Evolutionary conservation across 2,888 invertebrate species (phyloP), one percentile per base, ranked within the genome.

Genomic region (Morpho deidamia): DNA sequence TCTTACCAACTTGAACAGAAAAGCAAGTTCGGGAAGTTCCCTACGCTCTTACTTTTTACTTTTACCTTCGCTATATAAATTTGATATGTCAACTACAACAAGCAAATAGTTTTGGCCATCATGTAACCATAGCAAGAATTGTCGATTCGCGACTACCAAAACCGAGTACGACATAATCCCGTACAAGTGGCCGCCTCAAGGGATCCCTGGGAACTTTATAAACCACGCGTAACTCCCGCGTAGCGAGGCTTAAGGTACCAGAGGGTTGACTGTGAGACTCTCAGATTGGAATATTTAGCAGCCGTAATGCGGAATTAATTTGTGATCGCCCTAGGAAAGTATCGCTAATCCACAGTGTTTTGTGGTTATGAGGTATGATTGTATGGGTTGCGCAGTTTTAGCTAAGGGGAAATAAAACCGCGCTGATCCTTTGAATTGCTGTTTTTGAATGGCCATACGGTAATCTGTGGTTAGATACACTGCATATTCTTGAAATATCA

Each of bases 191-290:
- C 63, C 78, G 78, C 80, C 81, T 72, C 78, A 62, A 71, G 83
- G 82, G 82, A 76, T 63, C 66, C 69, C 74, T 76, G 84, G 81
- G 83, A 84, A 83, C 80, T 75, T 77, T 79, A 81, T 81, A 82
- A 76, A 73, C 68, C 61, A 69, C 64, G 66, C 68, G 70, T 71
- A 74, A 72, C 70, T 70, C 78, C 70, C 73, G 72, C 66, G 70
- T 74, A 71, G 68, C 60, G 68, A 61, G 71, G 70, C 69, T 75
- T 70, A 70, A 63, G 64, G 60, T 59, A 55, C 53, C 42, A 33
- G 38, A 56, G 56, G 56, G 61, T 47, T 60, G 45, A 52, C 56
- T 61, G 62, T 61, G 63, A 53, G 8, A 35, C 11, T 49, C 57
- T 51, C 58, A 61, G 63, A 63, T 63, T 69, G 67, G 66, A 69